Conservation (phyloP, 2,797 vertebrate species). For the Pagetopsis macropterus region DNA sequence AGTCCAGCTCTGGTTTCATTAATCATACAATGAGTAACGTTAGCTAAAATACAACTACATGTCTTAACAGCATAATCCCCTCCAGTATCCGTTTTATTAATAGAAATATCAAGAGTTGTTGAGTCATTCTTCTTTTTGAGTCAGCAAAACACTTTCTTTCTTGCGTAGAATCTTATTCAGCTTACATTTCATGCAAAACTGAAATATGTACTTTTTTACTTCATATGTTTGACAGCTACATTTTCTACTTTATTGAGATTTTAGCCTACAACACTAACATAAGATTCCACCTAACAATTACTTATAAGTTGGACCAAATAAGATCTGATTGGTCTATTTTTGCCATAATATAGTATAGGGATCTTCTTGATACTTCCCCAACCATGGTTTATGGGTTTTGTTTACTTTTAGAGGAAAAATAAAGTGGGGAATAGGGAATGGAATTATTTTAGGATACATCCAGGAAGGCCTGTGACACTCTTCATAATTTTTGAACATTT, state of each 20-base stretch:
- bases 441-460: neutral
- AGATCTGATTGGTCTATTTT: neutral
- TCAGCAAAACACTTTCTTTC: neutral
- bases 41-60: neutral
- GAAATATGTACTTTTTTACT: neutral
- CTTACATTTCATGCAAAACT: neutral
- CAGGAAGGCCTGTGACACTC: neutral
- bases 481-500: constrained; percentile 5
- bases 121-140: constrained; percentile 30
- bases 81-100: constrained; percentile 27
- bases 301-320: neutral
- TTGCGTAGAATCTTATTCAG: neutral
- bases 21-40: neutral
- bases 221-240: neutral
- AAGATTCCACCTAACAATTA: neutral
- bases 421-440: neutral
- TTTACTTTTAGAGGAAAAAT: neutral
- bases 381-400: no score
- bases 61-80: constrained; percentile 20
- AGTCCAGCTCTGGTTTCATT: neutral
- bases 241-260: neutral
- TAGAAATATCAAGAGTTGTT: constrained; percentile 34
- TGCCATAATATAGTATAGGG: neutral
- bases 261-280: neutral
- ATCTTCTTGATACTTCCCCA: neutral